Conservation (phyloP, 2,888 invertebrate species). For the Chydorus sphaericus region DNA sequence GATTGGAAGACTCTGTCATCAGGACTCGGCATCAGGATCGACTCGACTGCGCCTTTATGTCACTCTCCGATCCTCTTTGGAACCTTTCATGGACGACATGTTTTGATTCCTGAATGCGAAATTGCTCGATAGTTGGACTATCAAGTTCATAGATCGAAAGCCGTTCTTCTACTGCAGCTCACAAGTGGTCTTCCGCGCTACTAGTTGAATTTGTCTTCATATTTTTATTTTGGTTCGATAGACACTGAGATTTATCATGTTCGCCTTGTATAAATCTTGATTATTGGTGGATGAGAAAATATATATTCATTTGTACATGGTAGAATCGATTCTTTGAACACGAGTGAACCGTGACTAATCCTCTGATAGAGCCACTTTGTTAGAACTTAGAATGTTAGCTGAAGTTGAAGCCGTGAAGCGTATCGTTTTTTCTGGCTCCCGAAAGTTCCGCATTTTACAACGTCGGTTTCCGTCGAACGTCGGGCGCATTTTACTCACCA, state of each 20-base stretch:
- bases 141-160: background rate
- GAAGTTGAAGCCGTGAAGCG: too few species aligned
- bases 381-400: too few species aligned
- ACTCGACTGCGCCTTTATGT: slow-evolving; percentile 1
- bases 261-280: too few species aligned
- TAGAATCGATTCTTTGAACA: too few species aligned
- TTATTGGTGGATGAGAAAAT: too few species aligned
- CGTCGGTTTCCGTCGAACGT: background rate
- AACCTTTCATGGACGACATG: background rate
- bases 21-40: background rate
- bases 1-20: background rate
- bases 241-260: background rate
- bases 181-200: slow-evolving; percentile 1
- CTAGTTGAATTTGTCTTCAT: background rate
- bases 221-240: background rate
- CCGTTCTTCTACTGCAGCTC: background rate
- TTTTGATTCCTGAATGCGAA: background rate
- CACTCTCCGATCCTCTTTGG: background rate
- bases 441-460: too few species aligned
- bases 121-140: background rate
- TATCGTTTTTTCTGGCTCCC: too few species aligned
- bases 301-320: too few species aligned
- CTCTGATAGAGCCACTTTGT: too few species aligned
- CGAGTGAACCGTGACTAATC: too few species aligned
- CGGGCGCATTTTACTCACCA: too few species aligned